These are phyloP conservation scores for Copidosoma floridanum DNA, from an alignment of 1,140 invertebrate genomes.

Conservation along the genomic window DNA sequence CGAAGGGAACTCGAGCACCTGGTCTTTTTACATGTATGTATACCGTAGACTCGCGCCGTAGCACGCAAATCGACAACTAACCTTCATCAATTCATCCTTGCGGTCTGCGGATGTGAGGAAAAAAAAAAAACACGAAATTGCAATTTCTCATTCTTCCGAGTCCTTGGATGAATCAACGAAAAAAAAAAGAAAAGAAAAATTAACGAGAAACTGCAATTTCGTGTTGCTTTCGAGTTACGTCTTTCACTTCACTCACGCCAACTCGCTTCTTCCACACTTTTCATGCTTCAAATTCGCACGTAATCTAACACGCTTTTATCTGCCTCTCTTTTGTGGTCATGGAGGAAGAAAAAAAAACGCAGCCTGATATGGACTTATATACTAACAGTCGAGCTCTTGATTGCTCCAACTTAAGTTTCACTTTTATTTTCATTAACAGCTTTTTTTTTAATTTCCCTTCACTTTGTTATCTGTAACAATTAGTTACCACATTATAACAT, in stretches of 20 bases:
- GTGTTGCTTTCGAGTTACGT: background rate
- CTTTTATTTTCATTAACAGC: too few relatives aligned
- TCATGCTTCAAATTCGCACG: constrained; percentile 18
- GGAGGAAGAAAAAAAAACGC: background rate
- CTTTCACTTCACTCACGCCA: background rate
- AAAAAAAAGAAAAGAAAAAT: background rate
- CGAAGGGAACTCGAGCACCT: constrained; percentile 16
- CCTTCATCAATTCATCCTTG: constrained; percentile 16
- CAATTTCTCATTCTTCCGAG: background rate
- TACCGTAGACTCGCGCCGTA: constrained; percentile 56
- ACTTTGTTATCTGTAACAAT: too few relatives aligned
- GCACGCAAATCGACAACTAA: constrained; percentile 50
- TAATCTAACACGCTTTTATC: constrained; percentile 17
- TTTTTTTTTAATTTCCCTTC: too few relatives aligned
- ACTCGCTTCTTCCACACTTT: constrained; percentile 10
- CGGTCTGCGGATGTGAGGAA: too few relatives aligned
- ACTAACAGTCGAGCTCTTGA: constrained; percentile 14
- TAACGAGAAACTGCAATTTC: constrained; percentile 5
- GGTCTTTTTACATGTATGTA: too few relatives aligned
- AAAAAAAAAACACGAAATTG: constrained; percentile 18
- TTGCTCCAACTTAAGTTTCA: background rate
- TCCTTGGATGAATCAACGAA: too few relatives aligned
- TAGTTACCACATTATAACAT: too few relatives aligned
- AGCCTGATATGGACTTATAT: too few relatives aligned
- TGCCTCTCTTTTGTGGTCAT: constrained; percentile 7